phyloP scores from a whole-genome alignment of 2,113 vertebrate species.

The Chrysemys picta region DNA sequence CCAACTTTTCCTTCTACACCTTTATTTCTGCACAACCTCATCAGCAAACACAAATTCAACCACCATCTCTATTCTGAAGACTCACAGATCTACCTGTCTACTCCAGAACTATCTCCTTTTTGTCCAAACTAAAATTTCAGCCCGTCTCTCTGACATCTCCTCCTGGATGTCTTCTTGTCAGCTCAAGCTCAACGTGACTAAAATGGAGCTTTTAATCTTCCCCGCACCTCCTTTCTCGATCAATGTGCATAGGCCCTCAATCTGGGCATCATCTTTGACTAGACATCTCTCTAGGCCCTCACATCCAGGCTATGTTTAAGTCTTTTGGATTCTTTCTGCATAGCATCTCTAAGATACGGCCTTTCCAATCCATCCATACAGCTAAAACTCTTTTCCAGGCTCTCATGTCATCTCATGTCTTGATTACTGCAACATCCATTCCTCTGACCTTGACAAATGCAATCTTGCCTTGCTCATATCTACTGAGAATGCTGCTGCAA shows the following conservation, averaged over 20 bases:
- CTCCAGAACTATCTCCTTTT: background rate
- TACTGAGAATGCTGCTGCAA: background rate
- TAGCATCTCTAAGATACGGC: background rate
- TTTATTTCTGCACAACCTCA: too few relatives aligned
- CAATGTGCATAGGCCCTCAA: background rate
- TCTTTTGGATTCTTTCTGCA: background rate
- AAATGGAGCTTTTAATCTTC: background rate
- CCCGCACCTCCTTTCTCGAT: background rate
- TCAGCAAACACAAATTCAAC: background rate
- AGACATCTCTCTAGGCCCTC: background rate
- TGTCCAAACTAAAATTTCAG: background rate
- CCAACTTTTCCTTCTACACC: background rate
- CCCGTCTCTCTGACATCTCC: background rate
- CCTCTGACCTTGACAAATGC: background rate
- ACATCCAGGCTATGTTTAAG: background rate
- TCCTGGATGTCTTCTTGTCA: background rate
- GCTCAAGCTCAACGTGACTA: background rate
- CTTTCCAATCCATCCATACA: background rate
- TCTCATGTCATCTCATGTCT: background rate
- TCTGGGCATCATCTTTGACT: background rate
- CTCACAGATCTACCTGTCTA: background rate
- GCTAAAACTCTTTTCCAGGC: background rate
- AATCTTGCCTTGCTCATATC: background rate
- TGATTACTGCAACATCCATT: background rate
- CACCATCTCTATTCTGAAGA: background rate